A percentile compares a stretch with the other conserved stretches of the same genome.
These are phyloP conservation scores for Pelobates cultripes DNA, from an alignment of 2,797 vertebrate species.

Conservation along the genomic window DNA sequence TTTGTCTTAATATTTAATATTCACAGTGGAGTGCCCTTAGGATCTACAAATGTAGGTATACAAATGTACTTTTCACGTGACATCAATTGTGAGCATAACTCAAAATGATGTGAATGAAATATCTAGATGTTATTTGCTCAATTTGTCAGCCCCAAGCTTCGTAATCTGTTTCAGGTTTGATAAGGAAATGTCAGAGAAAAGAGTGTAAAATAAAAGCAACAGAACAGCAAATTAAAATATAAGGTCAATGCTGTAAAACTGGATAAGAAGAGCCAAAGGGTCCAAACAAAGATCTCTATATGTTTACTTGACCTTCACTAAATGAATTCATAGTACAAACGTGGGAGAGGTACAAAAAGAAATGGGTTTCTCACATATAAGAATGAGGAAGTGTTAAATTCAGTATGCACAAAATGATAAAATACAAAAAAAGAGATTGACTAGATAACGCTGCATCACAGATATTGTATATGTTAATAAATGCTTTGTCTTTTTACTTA, in stretches of 20 bases:
- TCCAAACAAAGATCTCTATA: conserved; percentile 13
- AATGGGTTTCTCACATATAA: neutral
- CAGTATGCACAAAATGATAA: no score
- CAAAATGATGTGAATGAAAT: conserved; percentile 25
- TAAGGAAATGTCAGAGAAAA: conserved; percentile 53
- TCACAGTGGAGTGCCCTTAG: neutral
- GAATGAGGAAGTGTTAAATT: neutral
- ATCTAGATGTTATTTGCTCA: conserved; percentile 60
- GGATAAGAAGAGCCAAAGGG: conserved; percentile 27
- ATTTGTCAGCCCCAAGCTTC: conserved; percentile 54
- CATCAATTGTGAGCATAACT: conserved; percentile 16
- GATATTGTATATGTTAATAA: no score
- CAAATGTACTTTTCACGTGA: neutral
- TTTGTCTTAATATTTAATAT: neutral
- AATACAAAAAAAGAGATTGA: no score
- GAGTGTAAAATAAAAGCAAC: conserved; percentile 41
- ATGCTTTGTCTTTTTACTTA: no score
- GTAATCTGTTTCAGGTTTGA: conserved; percentile 53
- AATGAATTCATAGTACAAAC: neutral
- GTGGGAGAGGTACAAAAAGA: neutral
- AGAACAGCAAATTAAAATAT: conserved; percentile 35
- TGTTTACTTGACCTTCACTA: conserved; percentile 33
- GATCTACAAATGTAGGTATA: conserved; percentile 1
- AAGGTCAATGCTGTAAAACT: conserved; percentile 51
- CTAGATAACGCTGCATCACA: no score